Base-by-base conservation (phyloP, 2,113 vertebrate species). In the Setophaga kirtlandii region DNA sequence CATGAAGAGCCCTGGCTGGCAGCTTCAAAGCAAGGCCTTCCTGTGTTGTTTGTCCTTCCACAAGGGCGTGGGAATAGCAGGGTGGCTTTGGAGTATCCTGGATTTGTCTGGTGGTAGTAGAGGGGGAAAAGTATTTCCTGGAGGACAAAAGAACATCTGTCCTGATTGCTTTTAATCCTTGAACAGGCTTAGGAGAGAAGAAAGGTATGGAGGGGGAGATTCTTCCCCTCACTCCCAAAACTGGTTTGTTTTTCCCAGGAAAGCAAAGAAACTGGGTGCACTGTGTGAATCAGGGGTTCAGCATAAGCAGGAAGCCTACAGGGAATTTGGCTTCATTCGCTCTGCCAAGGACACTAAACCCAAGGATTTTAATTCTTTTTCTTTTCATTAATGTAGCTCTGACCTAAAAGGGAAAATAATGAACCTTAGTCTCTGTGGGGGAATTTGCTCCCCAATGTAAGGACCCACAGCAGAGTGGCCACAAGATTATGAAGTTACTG, bases 181-280 rank as follows among this genome's bases (percentile, higher is more conserved):
- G 33, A 68, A 12, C 5, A 21, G 19, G 9, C 5, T 65, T 37
- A 23, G 44, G 33, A 21, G 46, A 63, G 31, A 18, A 71, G 22
- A 52, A 52, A 22, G 53, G 7, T 37, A 4, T 56, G 12, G 41
- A n/a, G 53, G 9, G 59, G 37, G n/a, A 56, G 17, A 16, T 52
- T 69, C 27, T 58, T 46, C n/a, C 16, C 4, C 3, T 41, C 0
- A 0, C n/a, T 62, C 33, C 47, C 16, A 1, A 2, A 50, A 28
- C 14, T 23, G 5, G 4, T 39, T 74, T 53, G 4, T 67, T 79
- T 63, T 15, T 75, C 11, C 12, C 4, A 10, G 73, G 30, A 23
- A 70, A 59, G 25, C 3, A 2, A 41, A 74, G 23, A 62, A 77
- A 11, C 23, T 5, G 0, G 0, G 21, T 35, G 33, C 22, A 7